phyloP scores from a whole-genome alignment of 1,140 invertebrate genomes.

The Heterodera schachtii region DNA sequence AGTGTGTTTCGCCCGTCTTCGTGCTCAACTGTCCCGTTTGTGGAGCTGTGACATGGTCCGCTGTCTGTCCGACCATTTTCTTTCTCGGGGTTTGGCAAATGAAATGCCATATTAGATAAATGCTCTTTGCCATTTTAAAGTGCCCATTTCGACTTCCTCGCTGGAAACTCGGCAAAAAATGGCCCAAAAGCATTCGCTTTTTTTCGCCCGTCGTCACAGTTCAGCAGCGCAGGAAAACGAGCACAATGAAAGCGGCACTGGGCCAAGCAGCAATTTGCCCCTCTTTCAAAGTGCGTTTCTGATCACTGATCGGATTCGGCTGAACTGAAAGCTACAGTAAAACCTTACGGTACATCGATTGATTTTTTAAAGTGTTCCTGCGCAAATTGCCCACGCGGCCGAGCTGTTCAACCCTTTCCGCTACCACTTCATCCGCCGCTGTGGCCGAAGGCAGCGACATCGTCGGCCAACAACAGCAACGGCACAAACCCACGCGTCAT shows the following conservation, averaged over 20 bases:
- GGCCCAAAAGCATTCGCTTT: too few species aligned
- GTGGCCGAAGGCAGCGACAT: background rate
- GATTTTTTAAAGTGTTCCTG: background rate
- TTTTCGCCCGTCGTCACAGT: background rate
- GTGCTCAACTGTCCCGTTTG: background rate
- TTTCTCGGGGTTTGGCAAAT: slow-evolving; percentile 42
- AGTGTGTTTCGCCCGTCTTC: background rate
- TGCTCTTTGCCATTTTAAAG: background rate
- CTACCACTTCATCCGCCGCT: too few species aligned
- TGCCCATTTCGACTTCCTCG: background rate
- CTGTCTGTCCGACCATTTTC: slow-evolving; percentile 50
- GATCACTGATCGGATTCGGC: too few species aligned
- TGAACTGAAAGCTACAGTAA: background rate
- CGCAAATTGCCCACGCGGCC: background rate
- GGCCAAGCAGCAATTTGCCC: background rate
- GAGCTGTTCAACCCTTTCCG: background rate
- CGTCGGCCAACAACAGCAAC: background rate
- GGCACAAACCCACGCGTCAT: background rate
- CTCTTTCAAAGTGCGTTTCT: slow-evolving; percentile 6
- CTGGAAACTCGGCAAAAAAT: too few species aligned
- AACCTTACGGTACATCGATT: background rate
- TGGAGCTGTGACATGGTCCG: slow-evolving; percentile 39
- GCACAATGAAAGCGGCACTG: background rate
- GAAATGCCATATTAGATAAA: slow-evolving; percentile 58
- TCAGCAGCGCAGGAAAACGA: background rate